Base-by-base conservation (phyloP, 37 sponge, comb jelly and placozoan genomes). In the Ephydatia muelleri region DNA sequence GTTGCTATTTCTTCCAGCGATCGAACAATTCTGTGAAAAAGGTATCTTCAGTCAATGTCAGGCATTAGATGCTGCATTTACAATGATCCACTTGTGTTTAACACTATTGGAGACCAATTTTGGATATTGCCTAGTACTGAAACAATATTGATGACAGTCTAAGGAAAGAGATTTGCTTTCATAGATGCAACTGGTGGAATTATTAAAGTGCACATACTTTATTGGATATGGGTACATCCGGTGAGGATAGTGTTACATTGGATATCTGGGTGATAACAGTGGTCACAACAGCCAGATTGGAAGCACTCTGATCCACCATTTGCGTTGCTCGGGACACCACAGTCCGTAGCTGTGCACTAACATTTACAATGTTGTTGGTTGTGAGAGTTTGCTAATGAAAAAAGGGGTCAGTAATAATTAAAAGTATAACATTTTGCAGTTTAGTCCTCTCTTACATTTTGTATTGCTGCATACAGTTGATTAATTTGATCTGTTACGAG, bases 1-100 rank as follows among this genome's bases (percentile, higher is more conserved):
- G 33, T n/a, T 36, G 75, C 68, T 30, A 89, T 75, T 0, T 75
- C 49, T 65, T 89, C 90, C 84, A 84, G 80, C 0, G 76, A 74
- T 32, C 67, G 33, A 19, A 89, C 76, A 71, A 89, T 28, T 5
- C 90, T 89, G 47, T 37, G 19, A 11, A 57, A 16, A n/a, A 57
- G 1, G 16, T 22, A 21, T 11, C 16, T 1, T 19, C 22, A 14
- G 19, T 23, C 1, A 11, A 16, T 1, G 34, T 8, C 6, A 57
- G 57, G 16, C 19, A 57, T 57, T 11, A 57, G 9, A 11, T 19
- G 19, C 16, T 57, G 14, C 19, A 57, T 16, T 57, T 57, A 57
- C 57, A 57, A 19, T 57, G 57, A 57, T 1, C 57, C 57, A 57
- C 57, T 57, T 57, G 19, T 57, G 1, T 57, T 14, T 14, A 57